Base-by-base conservation (phyloP, 2,797 vertebrate genomes). In the Bucorvus abyssinicus region DNA sequence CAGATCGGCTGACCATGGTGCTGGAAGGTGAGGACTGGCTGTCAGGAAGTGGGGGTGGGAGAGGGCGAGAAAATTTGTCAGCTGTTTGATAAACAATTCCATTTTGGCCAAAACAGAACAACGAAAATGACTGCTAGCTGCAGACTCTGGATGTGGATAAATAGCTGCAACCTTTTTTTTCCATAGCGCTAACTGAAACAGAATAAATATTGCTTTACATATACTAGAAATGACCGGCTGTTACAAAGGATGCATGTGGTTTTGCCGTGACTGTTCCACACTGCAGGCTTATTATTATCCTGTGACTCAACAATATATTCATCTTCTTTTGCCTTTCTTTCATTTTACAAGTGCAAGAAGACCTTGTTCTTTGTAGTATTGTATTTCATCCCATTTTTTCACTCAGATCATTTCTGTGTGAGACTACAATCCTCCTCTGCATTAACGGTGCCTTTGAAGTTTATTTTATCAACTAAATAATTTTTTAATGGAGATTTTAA, bases 1-100 rank as follows among this genome's bases (percentile, higher is more conserved):
- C 2, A 1, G 56, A 49, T 23, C 36, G 2, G 1, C 32, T n/a
- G 42, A 36, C 27, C 0, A 0, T 32, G 49, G 22, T 75, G 18
- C 32, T 8, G 6, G 10, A 34, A 53, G 30, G 17, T 49, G 40
- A 34, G 40, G 61, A 16, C 9, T 0, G 0, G 24, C 29, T 67
- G 29, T 21, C n/a, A 32, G 34, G 30, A 23, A 42, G 26, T 15
- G 30, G 24, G 22, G 42, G 34, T 18, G 29, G 55, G n/a, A 40
- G 38, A 40, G 29, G 55, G n/a, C 10, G 38, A 40, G 36, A 47
- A 67, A 68, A 82, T 30, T 26, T 11, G 3, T 55, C 47, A 47
- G 61, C 22, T 34, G 22, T 60, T 47, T 60, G 47, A 45, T 74
- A 47, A 60, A 17, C 2, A 68, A 61, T 34, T 22, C 16, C 47